A percentile compares a stretch with the other conserved stretches of the same genome.
Conservation (phyloP, 2,797 vertebrate species). For the Sebastes steindachneri region DNA sequence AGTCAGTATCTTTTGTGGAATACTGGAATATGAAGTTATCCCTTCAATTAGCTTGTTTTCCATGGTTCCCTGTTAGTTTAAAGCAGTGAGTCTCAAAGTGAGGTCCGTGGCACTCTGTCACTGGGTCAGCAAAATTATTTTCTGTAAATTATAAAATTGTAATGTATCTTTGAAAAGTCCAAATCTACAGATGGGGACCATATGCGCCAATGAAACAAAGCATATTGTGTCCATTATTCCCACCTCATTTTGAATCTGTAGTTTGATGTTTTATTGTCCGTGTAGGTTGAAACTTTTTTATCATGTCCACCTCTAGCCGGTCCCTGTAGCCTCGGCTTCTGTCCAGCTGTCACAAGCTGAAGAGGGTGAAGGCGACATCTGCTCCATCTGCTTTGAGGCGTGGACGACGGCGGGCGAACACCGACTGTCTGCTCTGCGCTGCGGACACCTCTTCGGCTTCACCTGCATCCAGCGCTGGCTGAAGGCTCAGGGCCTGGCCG, state of each 20-base stretch:
- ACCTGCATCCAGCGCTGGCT: constrained; percentile 94
- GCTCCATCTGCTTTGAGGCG: constrained; percentile 93
- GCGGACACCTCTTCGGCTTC: constrained; percentile 94
- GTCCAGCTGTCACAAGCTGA: constrained; percentile 51
- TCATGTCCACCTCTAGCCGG: not conserved
- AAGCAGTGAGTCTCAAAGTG: too few species aligned
- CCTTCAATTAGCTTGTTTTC: not conserved
- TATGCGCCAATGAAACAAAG: too few species aligned
- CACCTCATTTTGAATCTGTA: not conserved
- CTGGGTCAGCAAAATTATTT: too few species aligned
- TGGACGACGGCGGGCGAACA: constrained; percentile 94
- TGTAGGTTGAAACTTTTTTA: not conserved
- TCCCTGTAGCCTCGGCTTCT: not conserved
- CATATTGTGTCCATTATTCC: too few species aligned
- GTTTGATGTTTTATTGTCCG: not conserved
- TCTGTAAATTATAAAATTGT: too few species aligned
- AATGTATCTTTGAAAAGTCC: too few species aligned
- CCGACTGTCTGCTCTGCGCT: constrained; percentile 90
- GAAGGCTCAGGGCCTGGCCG: constrained; percentile 85
- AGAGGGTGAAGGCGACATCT: constrained; percentile 89
- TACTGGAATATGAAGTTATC: too few species aligned
- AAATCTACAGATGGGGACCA: too few species aligned
- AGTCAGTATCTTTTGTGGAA: too few species aligned
- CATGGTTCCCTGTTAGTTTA: not conserved
- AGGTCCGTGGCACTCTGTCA: too few species aligned